These are phyloP conservation scores for Halichondria panicea DNA, from an alignment of 37 sponge, comb jelly and placozoan genomes.

Conservation along the genomic window DNA sequence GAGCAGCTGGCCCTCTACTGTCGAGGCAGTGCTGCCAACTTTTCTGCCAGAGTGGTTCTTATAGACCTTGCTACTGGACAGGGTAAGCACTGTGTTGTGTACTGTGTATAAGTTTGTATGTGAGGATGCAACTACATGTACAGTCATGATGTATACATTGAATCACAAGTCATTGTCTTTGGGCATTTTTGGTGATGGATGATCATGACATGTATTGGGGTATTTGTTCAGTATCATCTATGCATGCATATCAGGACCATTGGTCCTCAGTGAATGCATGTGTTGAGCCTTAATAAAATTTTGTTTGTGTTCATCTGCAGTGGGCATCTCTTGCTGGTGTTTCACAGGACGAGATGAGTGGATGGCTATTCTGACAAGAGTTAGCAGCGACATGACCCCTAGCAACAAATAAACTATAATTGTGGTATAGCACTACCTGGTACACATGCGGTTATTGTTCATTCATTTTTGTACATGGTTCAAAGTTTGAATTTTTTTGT, in stretches of 20 bases:
- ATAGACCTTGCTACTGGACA: slow-evolving; percentile 4
- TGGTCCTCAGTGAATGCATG: not conserved
- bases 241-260: not conserved
- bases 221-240: not conserved
- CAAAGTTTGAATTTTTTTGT: no score
- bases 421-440: no score
- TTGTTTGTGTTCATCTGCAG: not conserved
- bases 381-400: slow-evolving; percentile 30
- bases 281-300: no score
- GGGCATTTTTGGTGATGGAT: not conserved
- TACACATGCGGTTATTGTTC: no score
- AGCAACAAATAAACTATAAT: no score
- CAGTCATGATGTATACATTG: not conserved
- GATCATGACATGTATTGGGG: not conserved
- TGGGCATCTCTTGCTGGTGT: slow-evolving; percentile 51
- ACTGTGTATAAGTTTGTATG: slow-evolving; percentile 22
- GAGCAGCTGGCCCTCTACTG: slow-evolving; percentile 66
- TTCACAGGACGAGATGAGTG: slow-evolving; percentile 44
- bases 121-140: not conserved
- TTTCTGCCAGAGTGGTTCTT: slow-evolving; percentile 54
- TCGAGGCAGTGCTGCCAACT: slow-evolving; percentile 44
- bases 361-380: slow-evolving; percentile 23
- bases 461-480: no score
- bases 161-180: not conserved
- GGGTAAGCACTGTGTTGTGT: no score